Evolutionary conservation across 2,797 vertebrate genomes (phyloP), one percentile per base, ranked within the genome.

Genomic region (Podarcis lilfordi): DNA sequence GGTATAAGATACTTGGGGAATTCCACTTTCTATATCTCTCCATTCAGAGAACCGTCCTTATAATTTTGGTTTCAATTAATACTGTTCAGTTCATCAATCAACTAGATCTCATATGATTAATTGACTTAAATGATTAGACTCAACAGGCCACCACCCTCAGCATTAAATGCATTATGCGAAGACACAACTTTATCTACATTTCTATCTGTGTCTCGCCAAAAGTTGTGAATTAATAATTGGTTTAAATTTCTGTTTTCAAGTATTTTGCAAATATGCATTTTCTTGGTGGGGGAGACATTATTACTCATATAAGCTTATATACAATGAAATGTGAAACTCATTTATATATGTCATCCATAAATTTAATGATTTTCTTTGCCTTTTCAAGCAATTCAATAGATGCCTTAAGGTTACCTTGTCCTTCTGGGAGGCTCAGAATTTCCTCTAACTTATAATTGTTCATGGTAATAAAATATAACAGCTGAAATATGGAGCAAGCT

Each of bases 321-420:
- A 75, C 35, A 45, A 66, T 82, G 86, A 81, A 87, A 81, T 64
- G 59, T 64, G 37, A 87, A 82, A 87, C 79, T 87, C 79, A 82
- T 82, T 82, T 82, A 82, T 87, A 27, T 66, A 87, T 66, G 86
- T 82, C 69, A 82, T 75, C 86, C 13, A 81, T 61, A 75, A 64
- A 21, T 72, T 29, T 82, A 82, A 82, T 82, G 86, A 81, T 82
- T 87, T 74, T 45, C 10, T 21, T 79, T 87, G 71, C 80, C 37
- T 82, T 82, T 72, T 32, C 29, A 64, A 87, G 69, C 79, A 81
- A 61, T 75, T 82, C 55, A 75, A 35, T 75, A 82, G 69, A 87
- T 80, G 69, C 86, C 86, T 87, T 87, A 35, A 87, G 79, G 69
- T 87, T 87, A 82, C 19, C 5, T 75, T 74, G 86, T 61, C 79